Evolutionary conservation across 2,113 vertebrate species (phyloP), one percentile per base, ranked within the genome.

Genomic region (Vombatus ursinus): DNA sequence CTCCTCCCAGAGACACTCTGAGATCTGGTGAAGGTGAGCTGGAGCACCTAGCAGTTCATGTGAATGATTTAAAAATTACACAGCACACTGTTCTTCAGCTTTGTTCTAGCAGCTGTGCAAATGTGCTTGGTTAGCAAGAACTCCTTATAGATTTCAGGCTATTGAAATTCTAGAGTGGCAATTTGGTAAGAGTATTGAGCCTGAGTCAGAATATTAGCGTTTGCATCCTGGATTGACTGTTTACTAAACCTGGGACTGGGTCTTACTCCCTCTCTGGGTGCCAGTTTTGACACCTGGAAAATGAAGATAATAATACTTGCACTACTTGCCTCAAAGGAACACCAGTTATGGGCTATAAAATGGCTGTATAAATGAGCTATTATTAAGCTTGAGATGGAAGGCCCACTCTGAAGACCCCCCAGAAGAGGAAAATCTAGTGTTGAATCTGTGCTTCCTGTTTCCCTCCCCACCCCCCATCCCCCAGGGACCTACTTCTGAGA

Each of bases 31-130:
- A 52, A 10, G 19, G 48, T 48, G 24, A 26, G 16, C 49, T 44
- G 3, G 12, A 3, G 8, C n/a, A 10, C 11, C 44, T 23, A 48
- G 48, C 16, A 23, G 3, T 0, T 1, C 19, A 7, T 16, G 28
- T 23, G 0, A 0, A 28, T 31, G 31, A 54, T 95, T 61, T 84
- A 11, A 24, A 37, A 28, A 44, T 51, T 50, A 16, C 8, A 3
- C 0, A 3, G 3, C 14, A 3, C 10, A 54, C 24, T 2, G 1
- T 16, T 24, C 14, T 53, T 16, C 52, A 50, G 52, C 26, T 22
- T 22, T 22, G 77, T 49, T 49, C 6, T 24, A 19, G 44, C 89
- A 53, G 57, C 91, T 77, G 31, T 47, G 47, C 25, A 11, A 19
- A 2, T 31, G 10, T 19, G 50, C 89, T 47, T 51, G 89, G 90